phyloP scores from a whole-genome alignment of 2,113 vertebrate genomes.

The Chelonoidis abingdonii region DNA sequence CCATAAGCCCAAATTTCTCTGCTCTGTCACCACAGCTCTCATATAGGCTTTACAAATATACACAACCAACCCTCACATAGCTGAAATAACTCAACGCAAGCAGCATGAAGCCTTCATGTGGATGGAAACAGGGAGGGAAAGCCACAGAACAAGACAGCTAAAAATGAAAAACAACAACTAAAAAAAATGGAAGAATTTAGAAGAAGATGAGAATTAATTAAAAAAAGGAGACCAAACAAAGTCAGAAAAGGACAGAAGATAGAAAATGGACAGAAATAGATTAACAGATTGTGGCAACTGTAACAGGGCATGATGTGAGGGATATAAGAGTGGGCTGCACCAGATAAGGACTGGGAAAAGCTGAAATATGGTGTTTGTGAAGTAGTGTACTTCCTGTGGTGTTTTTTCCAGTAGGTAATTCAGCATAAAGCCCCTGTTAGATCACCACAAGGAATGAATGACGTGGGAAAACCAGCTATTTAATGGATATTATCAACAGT shows the following conservation, averaged over 20 bases:
- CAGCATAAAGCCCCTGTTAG: not conserved
- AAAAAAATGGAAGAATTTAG: not conserved
- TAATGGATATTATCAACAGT: not conserved
- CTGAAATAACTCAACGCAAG: not conserved
- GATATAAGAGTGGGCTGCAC: not conserved
- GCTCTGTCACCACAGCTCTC: not conserved
- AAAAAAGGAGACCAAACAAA: not conserved
- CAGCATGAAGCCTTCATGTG: not conserved
- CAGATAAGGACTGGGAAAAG: not conserved
- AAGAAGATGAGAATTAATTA: not conserved
- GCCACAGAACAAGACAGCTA: not conserved
- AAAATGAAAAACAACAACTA: not conserved
- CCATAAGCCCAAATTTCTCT: not conserved
- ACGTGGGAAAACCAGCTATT: not conserved
- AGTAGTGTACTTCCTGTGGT: not conserved
- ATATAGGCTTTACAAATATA: not conserved
- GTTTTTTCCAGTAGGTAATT: not conserved
- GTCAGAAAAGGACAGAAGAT: not conserved
- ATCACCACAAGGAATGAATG: not conserved
- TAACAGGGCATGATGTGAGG: not conserved
- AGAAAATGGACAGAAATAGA: constrained; percentile 7
- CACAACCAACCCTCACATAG: not conserved
- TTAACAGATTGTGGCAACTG: not conserved
- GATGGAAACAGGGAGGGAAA: not conserved
- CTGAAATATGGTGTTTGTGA: not conserved